Conservation (phyloP, 2,797 vertebrate genomes). For the Brachyrhaphis roseni region DNA sequence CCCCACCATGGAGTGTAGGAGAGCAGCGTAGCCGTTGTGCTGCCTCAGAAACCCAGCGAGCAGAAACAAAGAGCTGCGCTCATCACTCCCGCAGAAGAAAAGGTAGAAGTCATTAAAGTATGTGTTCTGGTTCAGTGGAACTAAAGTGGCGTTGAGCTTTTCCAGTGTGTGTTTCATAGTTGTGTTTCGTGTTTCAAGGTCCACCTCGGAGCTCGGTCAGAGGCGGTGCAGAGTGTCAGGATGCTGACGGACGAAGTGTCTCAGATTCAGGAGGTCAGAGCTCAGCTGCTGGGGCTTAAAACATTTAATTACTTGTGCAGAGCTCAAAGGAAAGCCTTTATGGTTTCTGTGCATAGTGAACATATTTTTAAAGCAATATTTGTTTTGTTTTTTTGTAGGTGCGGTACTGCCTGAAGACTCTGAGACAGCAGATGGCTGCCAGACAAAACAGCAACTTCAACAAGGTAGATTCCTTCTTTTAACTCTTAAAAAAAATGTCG, state of each 20-base stretch:
- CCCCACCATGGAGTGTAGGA: slow-evolving; percentile 66
- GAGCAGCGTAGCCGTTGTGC: slow-evolving; percentile 78
- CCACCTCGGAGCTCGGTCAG: slow-evolving; percentile 76
- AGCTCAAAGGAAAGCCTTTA: neutral
- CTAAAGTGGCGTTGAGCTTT: neutral
- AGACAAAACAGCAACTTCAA: slow-evolving; percentile 72
- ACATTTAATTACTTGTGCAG: neutral
- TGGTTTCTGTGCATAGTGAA: neutral
- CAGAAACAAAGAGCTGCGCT: slow-evolving; percentile 72
- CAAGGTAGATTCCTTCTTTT: slow-evolving; percentile 52
- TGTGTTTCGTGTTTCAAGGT: slow-evolving; percentile 72
- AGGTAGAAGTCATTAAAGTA: slow-evolving; percentile 89
- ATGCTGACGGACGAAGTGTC: slow-evolving; percentile 90
- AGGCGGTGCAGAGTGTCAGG: slow-evolving; percentile 70
- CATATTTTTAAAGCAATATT: neutral
- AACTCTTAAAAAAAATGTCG: neutral
- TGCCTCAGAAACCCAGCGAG: slow-evolving; percentile 69
- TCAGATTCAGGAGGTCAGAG: slow-evolving; percentile 89
- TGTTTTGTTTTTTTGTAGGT: slow-evolving; percentile 67
- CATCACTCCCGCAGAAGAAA: slow-evolving; percentile 77
- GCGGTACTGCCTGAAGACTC: slow-evolving; percentile 83
- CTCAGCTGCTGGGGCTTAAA: slow-evolving; percentile 1
- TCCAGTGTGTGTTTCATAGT: neutral
- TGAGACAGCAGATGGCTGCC: slow-evolving; percentile 84
- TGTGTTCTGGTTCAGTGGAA: slow-evolving; percentile 10